These are phyloP conservation scores for Gobio gobio DNA, from an alignment of 2,113 vertebrate genomes.

Conservation along the genomic window DNA sequence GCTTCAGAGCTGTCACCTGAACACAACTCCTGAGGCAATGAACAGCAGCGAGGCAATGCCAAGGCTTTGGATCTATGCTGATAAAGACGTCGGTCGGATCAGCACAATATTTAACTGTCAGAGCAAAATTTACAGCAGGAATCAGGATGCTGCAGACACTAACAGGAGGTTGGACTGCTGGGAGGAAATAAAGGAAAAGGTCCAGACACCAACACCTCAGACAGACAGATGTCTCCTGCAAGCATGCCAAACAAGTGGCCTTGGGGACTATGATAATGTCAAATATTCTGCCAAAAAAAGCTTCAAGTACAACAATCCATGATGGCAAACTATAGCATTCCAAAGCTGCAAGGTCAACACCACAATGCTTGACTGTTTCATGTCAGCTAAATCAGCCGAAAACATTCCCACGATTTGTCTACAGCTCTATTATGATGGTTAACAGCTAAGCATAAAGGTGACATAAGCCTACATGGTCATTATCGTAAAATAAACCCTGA, in stretches of 20 bases:
- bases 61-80: not conserved
- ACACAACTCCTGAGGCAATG: not conserved
- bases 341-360: conserved; percentile 24
- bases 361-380: conserved; percentile 28
- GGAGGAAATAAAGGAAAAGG: conserved; percentile 18
- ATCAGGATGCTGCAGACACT: conserved; percentile 5
- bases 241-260: conserved; percentile 44
- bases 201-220: conserved; percentile 46
- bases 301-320: conserved; percentile 8
- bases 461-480: not conserved
- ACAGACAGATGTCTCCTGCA: not conserved
- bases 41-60: not conserved
- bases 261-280: conserved; percentile 24
- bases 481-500: not conserved
- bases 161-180: not conserved
- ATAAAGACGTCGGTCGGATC: not conserved
- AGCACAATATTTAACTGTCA: not conserved
- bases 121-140: not conserved
- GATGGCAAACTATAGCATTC: not conserved
- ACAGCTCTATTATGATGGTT: not conserved
- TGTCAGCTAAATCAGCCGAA: not conserved
- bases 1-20: not conserved
- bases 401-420: conserved; percentile 16
- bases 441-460: not conserved
- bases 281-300: conserved; percentile 20